Evolutionary conservation across 1,140 invertebrate species (phyloP).

Genomic region (Latrodectus geometricus): DNA sequence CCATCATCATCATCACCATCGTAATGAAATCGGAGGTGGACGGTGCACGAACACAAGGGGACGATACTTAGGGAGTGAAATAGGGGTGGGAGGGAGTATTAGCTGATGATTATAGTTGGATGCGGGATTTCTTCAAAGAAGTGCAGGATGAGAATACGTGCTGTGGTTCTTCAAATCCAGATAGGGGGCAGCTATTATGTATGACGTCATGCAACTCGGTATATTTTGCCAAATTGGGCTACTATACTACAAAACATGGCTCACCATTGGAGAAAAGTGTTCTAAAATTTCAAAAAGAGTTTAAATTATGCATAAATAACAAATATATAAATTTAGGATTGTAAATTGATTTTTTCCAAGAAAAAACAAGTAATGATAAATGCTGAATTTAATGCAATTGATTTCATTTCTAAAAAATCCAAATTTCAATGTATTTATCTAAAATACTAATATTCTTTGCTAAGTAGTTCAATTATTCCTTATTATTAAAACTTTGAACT

Average conservation of each 20-base stretch:
- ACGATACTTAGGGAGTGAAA: background rate
- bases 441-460: too few species aligned
- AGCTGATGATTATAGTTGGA: constrained; percentile 13
- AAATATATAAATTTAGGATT: too few species aligned
- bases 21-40: constrained; percentile 7
- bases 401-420: too few species aligned
- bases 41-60: background rate
- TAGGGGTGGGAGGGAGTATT: background rate
- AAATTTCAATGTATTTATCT: too few species aligned
- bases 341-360: too few species aligned
- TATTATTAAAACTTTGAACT: too few species aligned
- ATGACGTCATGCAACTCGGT: constrained; percentile 38
- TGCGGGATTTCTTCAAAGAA: background rate
- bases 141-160: constrained; percentile 32
- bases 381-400: too few species aligned
- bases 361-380: too few species aligned
- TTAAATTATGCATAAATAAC: too few species aligned
- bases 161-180: constrained; percentile 55
- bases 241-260: background rate
- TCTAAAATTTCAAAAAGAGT: too few species aligned
- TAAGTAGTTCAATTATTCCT: too few species aligned
- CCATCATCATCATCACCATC: constrained; percentile 56
- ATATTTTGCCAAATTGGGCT: background rate
- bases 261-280: too few species aligned
- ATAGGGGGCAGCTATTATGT: constrained; percentile 1